Evolutionary conservation across 2,113 vertebrate species (phyloP), one percentile per base, ranked within the genome.

Genomic region (Hemicordylus capensis): DNA sequence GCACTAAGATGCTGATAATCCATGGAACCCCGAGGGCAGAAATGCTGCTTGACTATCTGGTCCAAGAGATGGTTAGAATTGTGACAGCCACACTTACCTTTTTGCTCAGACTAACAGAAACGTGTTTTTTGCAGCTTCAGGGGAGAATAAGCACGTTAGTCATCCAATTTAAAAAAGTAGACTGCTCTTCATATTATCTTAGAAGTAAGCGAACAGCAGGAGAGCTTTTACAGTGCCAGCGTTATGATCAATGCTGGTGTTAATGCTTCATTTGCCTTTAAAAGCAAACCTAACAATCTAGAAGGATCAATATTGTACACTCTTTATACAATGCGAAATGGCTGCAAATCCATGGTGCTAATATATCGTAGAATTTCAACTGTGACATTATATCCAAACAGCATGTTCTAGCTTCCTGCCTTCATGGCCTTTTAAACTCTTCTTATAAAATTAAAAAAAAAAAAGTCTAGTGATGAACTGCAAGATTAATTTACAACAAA

Each of bases 211-310:
- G 15, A 39, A 92, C 81, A 90, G 80, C 69, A 0, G 0, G 80
- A 46, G 87, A 76, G 74, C 78, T 92, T 92, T 92, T 63, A 87
- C 51, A 89, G 59, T 75, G 84, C 85, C 83, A 84, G 51, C 14
- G 20, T 84, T 81, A 85, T n/a, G 73, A 95, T 85, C 93, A 92
- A n/a, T 70, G 79, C 11, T 80, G 64, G 79, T 93, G 79, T 92
- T 88, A 94, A 89, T 90, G 90, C 81, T 89, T 88, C 93, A 91
- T 87, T 93, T 93, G 88, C 90, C 74, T 94, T 93, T 93, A 94
- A 94, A 94, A 91, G 77, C 74, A 93, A 81, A 93, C 28, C 48
- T 76, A 94, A 87, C 89, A 95, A 94, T 48, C 39, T 81, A 89
- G 76, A 86, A 91, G 90, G 74, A 96, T 90, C 92, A 93, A 85